Conservation (phyloP, 2,113 vertebrate species). For the Lasiurus borealis region DNA sequence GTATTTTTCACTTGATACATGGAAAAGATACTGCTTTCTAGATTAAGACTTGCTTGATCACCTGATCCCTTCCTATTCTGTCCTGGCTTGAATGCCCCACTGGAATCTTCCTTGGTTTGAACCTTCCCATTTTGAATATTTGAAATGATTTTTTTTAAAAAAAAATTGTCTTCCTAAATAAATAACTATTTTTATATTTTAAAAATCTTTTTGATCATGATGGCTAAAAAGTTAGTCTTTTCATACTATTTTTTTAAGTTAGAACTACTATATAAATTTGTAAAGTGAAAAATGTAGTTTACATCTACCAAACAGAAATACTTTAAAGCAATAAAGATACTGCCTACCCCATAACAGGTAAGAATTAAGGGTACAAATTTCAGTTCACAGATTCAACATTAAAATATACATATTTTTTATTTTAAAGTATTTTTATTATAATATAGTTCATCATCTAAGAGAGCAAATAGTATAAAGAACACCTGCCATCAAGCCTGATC, state of each 20-base stretch:
- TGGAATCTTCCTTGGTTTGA: not conserved
- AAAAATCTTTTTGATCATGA: not conserved
- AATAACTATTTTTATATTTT: not conserved
- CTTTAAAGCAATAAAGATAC: not conserved
- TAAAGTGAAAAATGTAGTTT: constrained; percentile 41
- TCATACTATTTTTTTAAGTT: constrained; percentile 25
- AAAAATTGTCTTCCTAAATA: constrained; percentile 19
- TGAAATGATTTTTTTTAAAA: not conserved
- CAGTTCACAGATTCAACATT: not conserved
- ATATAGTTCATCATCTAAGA: not conserved
- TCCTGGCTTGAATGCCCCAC: not conserved
- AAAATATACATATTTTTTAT: not conserved
- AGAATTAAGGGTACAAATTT: not conserved
- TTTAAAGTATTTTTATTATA: not conserved
- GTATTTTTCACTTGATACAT: not conserved
- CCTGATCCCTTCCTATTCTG: not conserved
- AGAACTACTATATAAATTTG: not conserved
- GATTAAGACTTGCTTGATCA: not conserved
- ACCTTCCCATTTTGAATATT: not conserved
- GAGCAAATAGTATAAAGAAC: not conserved
- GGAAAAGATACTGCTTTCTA: not conserved
- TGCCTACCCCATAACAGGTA: not conserved
- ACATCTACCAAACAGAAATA: not conserved
- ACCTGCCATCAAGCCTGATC: not conserved
- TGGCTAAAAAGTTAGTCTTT: constrained; percentile 4